Evolutionary conservation across 2,888 invertebrate genomes (phyloP), one percentile per base, ranked within the genome.

Genomic region (Flabesymbios commensalis): DNA sequence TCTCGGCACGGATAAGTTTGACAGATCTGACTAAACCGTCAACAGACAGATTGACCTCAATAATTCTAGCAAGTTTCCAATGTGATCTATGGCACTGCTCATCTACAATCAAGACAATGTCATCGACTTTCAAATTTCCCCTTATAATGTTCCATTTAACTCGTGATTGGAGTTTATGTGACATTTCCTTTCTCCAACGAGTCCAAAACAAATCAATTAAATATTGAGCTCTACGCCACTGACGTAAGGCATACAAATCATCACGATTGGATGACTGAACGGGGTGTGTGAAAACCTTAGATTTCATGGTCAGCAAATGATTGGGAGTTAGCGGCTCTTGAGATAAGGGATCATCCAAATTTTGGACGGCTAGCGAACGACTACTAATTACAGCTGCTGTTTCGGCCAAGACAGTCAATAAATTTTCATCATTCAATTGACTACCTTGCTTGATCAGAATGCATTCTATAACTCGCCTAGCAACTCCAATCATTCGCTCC

Each of bases 131-230:
- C 17, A 56, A 5, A 28, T 56, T 56, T 19, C 49, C 19, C 29
- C 29, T 29, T 2, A 48, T 43, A 10, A 19, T 19, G 0, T 53
- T 22, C 68, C 71, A 70, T 31, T 70, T 71, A 26, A 43, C 33
- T 29, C 70, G 41, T 4, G 49, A 3, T 42, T 67, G 62, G 3
- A 69, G 43, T 26, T 32, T 64, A 22, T 56, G 57, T 1, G 70
- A 26, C 59, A 57, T 68, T 36, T 73, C 72, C 28, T n/a, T 39
- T 31, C 57, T 43, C 70, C 72, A 72, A 5, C 71, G 52, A 33
- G n/a, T 10, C 71, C 69, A 73, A 52, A 73, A 71, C 31, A 63
- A 57, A 32, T 72, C 62, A n/a, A 58, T 59, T 2, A 71, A 22
- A 56, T 66, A 59, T 26, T 72, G 69, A 1, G 60, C 59, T 4